Conservation (phyloP, 2,888 invertebrate species). For the Pteria penguin region DNA sequence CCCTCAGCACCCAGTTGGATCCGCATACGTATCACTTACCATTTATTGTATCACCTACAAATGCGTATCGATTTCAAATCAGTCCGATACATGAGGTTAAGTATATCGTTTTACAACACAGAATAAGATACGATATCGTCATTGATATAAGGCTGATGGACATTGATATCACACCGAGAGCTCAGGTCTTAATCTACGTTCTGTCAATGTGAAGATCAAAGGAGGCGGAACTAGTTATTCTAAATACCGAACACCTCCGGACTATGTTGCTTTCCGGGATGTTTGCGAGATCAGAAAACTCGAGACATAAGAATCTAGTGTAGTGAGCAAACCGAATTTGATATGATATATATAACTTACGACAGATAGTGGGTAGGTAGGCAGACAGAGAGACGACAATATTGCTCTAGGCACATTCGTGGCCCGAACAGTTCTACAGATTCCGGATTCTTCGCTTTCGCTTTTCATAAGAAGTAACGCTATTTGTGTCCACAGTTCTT, state of each 20-base stretch:
- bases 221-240: slow-evolving; percentile 9
- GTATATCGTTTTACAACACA: too few relatives aligned
- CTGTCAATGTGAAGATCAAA: slow-evolving; percentile 19
- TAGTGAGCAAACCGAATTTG: neutral
- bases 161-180: neutral
- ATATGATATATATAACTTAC: neutral
- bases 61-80: too few relatives aligned
- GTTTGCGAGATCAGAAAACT: slow-evolving; percentile 4
- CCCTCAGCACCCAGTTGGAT: too few relatives aligned
- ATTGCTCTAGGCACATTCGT: neutral
- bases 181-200: neutral
- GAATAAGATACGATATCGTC: neutral
- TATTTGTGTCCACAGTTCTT: neutral
- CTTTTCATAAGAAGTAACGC: neutral
- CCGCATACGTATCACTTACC: too few relatives aligned
- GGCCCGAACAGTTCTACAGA: neutral
- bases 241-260: slow-evolving; percentile 14
- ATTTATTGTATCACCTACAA: too few relatives aligned
- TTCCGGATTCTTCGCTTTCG: neutral
- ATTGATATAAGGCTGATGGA: too few relatives aligned
- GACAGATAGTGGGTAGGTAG: slow-evolving; percentile 23
- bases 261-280: slow-evolving; percentile 2
- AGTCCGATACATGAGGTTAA: too few relatives aligned
- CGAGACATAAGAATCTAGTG: slow-evolving; percentile 6
- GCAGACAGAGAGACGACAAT: slow-evolving; percentile 46